Evolutionary conservation across 2,113 vertebrate species (phyloP).

Genomic region (Castor canadensis): DNA sequence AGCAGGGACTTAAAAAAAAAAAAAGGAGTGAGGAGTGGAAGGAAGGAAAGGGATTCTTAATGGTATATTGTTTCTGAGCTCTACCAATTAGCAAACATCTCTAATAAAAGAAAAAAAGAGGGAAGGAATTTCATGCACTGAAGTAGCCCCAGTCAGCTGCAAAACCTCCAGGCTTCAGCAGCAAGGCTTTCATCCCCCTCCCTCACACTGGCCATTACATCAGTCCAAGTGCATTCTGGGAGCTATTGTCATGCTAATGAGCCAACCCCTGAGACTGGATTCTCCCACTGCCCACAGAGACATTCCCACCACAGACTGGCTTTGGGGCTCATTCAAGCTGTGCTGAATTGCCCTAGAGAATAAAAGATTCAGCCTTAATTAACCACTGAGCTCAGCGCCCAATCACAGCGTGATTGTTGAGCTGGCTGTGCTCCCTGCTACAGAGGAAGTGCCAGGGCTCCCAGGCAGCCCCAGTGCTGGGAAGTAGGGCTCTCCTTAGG

Average conservation of each 20-base stretch:
- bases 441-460: conserved; percentile 75
- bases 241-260: conserved; percentile 91
- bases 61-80: conserved; percentile 73
- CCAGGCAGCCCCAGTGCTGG: not conserved
- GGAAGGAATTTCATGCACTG: conserved; percentile 76
- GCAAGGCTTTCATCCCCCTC: conserved; percentile 59
- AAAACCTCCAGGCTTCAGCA: conserved; percentile 82
- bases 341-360: conserved; percentile 84
- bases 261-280: conserved; percentile 74
- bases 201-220: conserved; percentile 83
- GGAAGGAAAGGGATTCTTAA: conserved; percentile 60
- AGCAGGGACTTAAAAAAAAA: not conserved
- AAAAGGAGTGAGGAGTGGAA: not conserved
- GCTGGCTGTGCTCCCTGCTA: conserved; percentile 29
- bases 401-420: conserved; percentile 71
- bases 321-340: conserved; percentile 82
- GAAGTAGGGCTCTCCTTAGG: conserved; percentile 46
- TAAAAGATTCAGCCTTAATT: conserved; percentile 87
- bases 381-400: conserved; percentile 77
- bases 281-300: conserved; percentile 81
- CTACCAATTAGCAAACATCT: conserved; percentile 83
- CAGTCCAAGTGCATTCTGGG: conserved; percentile 88
- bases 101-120: conserved; percentile 66
- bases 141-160: conserved; percentile 83
- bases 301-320: conserved; percentile 90